phyloP scores from a whole-genome alignment of 2,888 invertebrate genomes.

The Laspeyria flexula region DNA sequence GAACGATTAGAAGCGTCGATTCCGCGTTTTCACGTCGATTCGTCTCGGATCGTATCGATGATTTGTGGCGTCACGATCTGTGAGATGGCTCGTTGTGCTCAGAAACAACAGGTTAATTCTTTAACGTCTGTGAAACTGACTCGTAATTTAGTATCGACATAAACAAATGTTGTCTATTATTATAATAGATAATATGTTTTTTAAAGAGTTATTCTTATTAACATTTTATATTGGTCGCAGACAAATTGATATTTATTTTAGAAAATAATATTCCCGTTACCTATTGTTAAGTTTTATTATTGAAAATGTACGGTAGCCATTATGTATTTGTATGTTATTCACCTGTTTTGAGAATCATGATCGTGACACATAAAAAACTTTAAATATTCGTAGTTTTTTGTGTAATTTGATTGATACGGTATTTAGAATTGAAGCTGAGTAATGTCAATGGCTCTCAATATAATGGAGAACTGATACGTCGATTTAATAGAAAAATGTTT shows the following conservation, averaged over 20 bases:
- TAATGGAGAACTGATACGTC: too few relatives aligned
- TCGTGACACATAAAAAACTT: conserved; percentile 33
- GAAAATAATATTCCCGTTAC: too few relatives aligned
- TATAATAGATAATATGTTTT: conserved; percentile 17
- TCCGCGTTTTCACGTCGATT: conserved; percentile 70
- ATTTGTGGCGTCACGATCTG: conserved; percentile 70
- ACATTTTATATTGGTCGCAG: too few relatives aligned
- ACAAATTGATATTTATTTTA: too few relatives aligned
- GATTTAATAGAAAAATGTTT: too few relatives aligned
- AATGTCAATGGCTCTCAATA: conserved; percentile 25
- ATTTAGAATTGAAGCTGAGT: conserved; percentile 19
- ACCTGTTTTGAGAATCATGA: conserved; percentile 23
- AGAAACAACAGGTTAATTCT: conserved; percentile 54
- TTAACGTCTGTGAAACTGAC: conserved; percentile 31
- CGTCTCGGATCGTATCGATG: conserved; percentile 68
- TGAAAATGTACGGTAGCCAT: neutral
- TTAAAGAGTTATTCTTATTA: conserved; percentile 10
- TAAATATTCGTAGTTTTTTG: conserved; percentile 3
- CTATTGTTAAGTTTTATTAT: neutral
- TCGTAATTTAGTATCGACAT: conserved; percentile 29
- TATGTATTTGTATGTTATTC: conserved; percentile 29
- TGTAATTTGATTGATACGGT: conserved; percentile 16
- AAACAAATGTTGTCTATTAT: conserved; percentile 33
- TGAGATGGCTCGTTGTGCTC: conserved; percentile 55
- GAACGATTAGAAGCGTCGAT: conserved; percentile 61